Evolutionary conservation across 1,140 invertebrate genomes (phyloP).

Genomic region (Philopotamus ludificatus): DNA sequence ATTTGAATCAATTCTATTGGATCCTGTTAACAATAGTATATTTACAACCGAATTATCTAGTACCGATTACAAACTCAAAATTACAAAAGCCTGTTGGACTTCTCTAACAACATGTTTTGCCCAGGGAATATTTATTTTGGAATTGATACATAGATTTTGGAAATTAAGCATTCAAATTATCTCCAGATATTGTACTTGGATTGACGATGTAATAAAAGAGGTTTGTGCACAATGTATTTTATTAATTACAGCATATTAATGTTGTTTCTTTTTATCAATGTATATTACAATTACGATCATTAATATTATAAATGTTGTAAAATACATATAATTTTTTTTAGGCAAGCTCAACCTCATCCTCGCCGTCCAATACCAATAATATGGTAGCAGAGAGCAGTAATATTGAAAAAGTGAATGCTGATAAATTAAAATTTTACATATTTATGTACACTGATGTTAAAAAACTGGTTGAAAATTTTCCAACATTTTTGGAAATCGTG

Average conservation of each 20-base stretch:
- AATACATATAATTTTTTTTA: slow-evolving; percentile 8
- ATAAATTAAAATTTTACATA: slow-evolving; percentile 43
- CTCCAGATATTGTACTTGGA: slow-evolving; percentile 74
- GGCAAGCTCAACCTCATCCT: slow-evolving; percentile 28
- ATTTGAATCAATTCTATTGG: slow-evolving; percentile 61
- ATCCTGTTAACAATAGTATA: slow-evolving; percentile 45
- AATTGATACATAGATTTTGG: slow-evolving; percentile 80
- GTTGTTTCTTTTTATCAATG: no score
- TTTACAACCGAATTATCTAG: slow-evolving; percentile 39
- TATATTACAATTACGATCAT: no score
- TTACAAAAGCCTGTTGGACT: slow-evolving; percentile 58
- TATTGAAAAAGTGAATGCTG: slow-evolving; percentile 30
- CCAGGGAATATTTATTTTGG: slow-evolving; percentile 69
- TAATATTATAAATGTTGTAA: neutral
- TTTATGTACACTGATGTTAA: slow-evolving; percentile 53
- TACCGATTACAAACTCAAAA: slow-evolving; percentile 54
- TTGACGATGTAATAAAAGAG: slow-evolving; percentile 51
- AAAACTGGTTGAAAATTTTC: slow-evolving; percentile 51
- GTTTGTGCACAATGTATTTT: no score
- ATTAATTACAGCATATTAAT: no score
- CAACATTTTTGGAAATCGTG: slow-evolving; percentile 51
- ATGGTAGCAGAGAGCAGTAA: slow-evolving; percentile 10
- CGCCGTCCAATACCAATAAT: no score
- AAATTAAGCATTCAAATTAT: slow-evolving; percentile 82
- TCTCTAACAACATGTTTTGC: slow-evolving; percentile 70